Conservation (phyloP, 2,113 vertebrate species). For the Sander vitreus region DNA sequence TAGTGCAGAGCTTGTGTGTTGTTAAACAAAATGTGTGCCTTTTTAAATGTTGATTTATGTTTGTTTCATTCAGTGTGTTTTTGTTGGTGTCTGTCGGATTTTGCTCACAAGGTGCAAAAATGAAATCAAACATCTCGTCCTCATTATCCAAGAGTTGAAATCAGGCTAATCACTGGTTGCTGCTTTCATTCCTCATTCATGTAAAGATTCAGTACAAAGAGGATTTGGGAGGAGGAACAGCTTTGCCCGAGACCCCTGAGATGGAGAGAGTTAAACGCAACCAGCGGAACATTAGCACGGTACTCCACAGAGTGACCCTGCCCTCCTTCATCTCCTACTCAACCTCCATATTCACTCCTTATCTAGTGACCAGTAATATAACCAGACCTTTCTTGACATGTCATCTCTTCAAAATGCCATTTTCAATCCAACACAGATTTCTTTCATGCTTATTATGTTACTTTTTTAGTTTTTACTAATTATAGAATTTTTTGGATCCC, state of each 20-base stretch:
- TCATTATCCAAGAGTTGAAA: neutral
- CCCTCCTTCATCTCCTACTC: slow-evolving; percentile 38
- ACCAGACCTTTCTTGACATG: slow-evolving; percentile 22
- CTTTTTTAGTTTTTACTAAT: slow-evolving; percentile 16
- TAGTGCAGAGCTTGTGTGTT: slow-evolving; percentile 69
- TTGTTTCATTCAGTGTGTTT: slow-evolving; percentile 7
- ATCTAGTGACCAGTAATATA: neutral
- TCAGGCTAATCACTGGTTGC: slow-evolving; percentile 41
- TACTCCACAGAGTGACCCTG: slow-evolving; percentile 83
- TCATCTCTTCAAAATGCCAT: slow-evolving; percentile 25
- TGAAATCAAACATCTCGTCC: neutral
- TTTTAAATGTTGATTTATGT: slow-evolving; percentile 31
- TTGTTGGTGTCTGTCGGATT: neutral
- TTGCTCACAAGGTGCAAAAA: neutral
- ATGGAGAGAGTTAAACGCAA: slow-evolving; percentile 96
- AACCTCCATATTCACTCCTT: slow-evolving; percentile 30
- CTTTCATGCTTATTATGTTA: neutral
- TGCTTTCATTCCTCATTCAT: slow-evolving; percentile 43
- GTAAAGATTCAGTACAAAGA: slow-evolving; percentile 97
- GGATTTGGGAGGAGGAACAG: slow-evolving; percentile 92
- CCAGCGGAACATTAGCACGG: slow-evolving; percentile 95
- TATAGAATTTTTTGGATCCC: neutral
- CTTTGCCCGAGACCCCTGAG: slow-evolving; percentile 95
- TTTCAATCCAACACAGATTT: slow-evolving; percentile 1
- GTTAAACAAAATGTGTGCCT: slow-evolving; percentile 6